Percentiles rank a stretch among this genome's conserved stretches.
These are phyloP conservation scores for Protonemura montana DNA, from an alignment of 2,888 invertebrate genomes.

Conservation along the genomic window DNA sequence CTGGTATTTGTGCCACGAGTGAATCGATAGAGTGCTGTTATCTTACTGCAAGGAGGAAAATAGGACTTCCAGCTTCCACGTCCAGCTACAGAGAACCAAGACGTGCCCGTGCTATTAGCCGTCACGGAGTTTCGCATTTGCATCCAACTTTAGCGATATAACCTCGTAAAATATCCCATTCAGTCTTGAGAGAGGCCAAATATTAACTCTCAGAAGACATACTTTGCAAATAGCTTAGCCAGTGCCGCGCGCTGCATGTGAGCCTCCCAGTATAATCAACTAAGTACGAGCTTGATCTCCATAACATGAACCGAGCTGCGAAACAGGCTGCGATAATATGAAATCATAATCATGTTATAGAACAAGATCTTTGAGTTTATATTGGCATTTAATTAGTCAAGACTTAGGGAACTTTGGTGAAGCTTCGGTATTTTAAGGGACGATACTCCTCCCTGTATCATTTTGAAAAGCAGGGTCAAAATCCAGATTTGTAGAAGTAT, in stretches of 20 bases:
- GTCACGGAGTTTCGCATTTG: not conserved
- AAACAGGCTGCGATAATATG: slow-evolving; percentile 15
- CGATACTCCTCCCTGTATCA: not conserved
- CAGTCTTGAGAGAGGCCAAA: not conserved
- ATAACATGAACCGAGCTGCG: slow-evolving; percentile 9
- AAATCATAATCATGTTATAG: slow-evolving; percentile 31
- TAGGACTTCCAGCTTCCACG: not conserved
- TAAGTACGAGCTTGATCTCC: not conserved
- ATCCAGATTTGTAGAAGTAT: too few relatives aligned
- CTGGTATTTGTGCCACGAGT: not conserved
- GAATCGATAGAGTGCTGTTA: not conserved
- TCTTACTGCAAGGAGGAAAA: not conserved
- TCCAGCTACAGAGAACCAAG: not conserved
- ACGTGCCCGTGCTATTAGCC: not conserved
- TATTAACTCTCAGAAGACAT: not conserved
- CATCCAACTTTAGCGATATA: not conserved
- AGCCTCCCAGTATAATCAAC: not conserved
- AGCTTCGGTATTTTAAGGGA: not conserved
- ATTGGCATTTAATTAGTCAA: slow-evolving; percentile 29
- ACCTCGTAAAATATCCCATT: not conserved
- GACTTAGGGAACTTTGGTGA: not conserved
- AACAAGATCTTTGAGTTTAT: slow-evolving; percentile 14
- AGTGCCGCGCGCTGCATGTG: not conserved
- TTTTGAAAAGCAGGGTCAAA: not conserved
- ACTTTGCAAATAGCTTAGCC: not conserved